Evolutionary conservation across 2,113 vertebrate genomes (phyloP).

Genomic region (Chrysochloris asiatica): DNA sequence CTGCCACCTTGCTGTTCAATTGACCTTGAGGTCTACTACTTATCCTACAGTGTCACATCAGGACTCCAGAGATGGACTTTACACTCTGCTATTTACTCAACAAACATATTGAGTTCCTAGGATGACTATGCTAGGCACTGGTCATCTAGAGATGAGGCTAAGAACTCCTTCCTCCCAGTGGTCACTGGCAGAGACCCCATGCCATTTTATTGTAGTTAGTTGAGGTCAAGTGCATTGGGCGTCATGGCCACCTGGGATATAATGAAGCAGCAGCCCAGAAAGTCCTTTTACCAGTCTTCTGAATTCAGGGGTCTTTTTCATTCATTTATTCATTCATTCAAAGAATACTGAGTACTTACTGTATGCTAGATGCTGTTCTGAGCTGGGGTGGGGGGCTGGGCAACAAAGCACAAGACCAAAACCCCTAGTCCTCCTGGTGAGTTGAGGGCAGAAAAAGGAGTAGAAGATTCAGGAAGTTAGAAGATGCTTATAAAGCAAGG

Average conservation of each 20-base stretch:
- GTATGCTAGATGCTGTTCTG: not conserved
- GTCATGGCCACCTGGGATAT: not conserved
- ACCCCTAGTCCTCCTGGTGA: fast-evolving
- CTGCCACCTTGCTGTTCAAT: too few relatives aligned
- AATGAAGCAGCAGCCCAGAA: not conserved
- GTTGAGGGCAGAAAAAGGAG: not conserved
- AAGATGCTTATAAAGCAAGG: not conserved
- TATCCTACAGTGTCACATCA: too few relatives aligned
- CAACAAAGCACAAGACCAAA: not conserved
- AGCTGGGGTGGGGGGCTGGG: not conserved
- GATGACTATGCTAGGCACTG: not conserved
- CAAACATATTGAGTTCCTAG: not conserved
- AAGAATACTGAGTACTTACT: not conserved
- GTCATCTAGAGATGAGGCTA: not conserved
- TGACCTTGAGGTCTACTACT: too few relatives aligned
- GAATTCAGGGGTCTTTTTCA: not conserved
- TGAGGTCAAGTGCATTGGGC: not conserved
- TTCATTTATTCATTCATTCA: not conserved
- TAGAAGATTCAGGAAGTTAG: not conserved
- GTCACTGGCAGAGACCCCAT: too few relatives aligned
- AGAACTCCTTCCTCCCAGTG: not conserved
- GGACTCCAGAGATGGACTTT: not conserved
- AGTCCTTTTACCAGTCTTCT: not conserved
- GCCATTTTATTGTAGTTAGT: not conserved
- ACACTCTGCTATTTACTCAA: not conserved